phyloP scores from a whole-genome alignment of 2,113 vertebrate genomes.

The Chaetura pelagica region DNA sequence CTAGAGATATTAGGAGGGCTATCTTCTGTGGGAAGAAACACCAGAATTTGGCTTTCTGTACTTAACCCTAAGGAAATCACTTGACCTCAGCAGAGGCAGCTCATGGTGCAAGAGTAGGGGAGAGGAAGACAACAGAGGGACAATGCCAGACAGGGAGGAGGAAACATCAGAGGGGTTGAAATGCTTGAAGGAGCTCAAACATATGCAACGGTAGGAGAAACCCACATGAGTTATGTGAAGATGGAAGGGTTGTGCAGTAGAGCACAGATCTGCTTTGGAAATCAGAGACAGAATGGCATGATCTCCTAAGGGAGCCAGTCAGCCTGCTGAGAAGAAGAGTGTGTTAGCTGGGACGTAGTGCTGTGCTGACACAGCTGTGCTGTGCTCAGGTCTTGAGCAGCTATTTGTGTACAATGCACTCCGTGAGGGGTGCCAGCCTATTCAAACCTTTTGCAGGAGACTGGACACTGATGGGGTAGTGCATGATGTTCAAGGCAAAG shows the following conservation, averaged over 20 bases:
- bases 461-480: not conserved
- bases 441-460: not conserved
- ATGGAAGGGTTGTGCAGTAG: not conserved
- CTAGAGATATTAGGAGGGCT: not conserved
- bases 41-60: not conserved
- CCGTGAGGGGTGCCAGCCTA: not conserved
- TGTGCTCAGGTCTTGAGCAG: not conserved
- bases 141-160: not conserved
- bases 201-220: not conserved
- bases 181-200: not conserved
- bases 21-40: not conserved
- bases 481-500: not conserved
- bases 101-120: not conserved
- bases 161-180: not conserved
- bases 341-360: not conserved
- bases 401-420: not conserved
- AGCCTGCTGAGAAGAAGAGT: not conserved
- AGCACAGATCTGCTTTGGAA: not conserved
- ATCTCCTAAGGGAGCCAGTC: not conserved
- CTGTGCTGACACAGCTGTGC: not conserved
- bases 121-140: rapidly evolving
- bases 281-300: not conserved
- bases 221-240: not conserved
- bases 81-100: not conserved
- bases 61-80: not conserved